Percentiles rank a stretch among this genome's conserved stretches.
These are phyloP conservation scores for Takifugu bimaculatus DNA, from an alignment of 2,113 vertebrate species.

Conservation along the genomic window DNA sequence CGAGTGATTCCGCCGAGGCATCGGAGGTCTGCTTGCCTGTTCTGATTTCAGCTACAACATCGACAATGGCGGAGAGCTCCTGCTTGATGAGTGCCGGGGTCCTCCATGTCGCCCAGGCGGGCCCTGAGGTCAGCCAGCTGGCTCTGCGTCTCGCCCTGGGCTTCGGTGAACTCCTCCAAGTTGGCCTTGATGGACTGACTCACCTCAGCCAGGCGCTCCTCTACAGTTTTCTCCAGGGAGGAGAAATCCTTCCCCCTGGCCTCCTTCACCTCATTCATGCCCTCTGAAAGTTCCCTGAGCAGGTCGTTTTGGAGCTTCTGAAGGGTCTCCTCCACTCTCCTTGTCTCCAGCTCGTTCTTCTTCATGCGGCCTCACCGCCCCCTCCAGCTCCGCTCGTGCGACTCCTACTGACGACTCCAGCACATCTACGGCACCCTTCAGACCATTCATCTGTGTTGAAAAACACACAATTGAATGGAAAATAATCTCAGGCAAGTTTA, in stretches of 20 bases:
- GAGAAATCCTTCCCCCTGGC: slow-evolving; percentile 86
- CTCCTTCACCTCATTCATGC: slow-evolving; percentile 88
- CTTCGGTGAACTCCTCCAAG: slow-evolving; percentile 82
- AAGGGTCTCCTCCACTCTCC: slow-evolving; percentile 85
- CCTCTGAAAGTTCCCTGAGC: slow-evolving; percentile 84
- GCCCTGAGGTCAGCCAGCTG: slow-evolving; percentile 82
- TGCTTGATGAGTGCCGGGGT: slow-evolving; percentile 63
- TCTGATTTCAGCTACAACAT: slow-evolving; percentile 76
- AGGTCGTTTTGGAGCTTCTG: slow-evolving; percentile 91
- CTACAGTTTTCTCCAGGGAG: slow-evolving; percentile 87
- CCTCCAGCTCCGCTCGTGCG: slow-evolving; percentile 81
- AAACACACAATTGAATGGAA: slow-evolving; percentile 10
- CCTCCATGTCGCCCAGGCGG: slow-evolving; percentile 75
- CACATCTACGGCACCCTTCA: slow-evolving; percentile 75
- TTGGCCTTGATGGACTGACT: slow-evolving; percentile 88
- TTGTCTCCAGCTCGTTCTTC: slow-evolving; percentile 83
- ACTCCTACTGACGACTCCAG: slow-evolving; percentile 82
- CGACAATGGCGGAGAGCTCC: slow-evolving; percentile 77
- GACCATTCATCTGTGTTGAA: slow-evolving; percentile 79
- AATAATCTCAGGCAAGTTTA: too few species aligned
- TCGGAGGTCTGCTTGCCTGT: slow-evolving; percentile 68
- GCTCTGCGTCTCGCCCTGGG: slow-evolving; percentile 84
- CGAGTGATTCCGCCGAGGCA: slow-evolving; percentile 72
- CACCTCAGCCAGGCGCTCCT: slow-evolving; percentile 87
- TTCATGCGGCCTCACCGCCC: slow-evolving; percentile 76